Base-by-base conservation (phyloP, 1,140 invertebrate genomes). In the Brachionus rubens region DNA sequence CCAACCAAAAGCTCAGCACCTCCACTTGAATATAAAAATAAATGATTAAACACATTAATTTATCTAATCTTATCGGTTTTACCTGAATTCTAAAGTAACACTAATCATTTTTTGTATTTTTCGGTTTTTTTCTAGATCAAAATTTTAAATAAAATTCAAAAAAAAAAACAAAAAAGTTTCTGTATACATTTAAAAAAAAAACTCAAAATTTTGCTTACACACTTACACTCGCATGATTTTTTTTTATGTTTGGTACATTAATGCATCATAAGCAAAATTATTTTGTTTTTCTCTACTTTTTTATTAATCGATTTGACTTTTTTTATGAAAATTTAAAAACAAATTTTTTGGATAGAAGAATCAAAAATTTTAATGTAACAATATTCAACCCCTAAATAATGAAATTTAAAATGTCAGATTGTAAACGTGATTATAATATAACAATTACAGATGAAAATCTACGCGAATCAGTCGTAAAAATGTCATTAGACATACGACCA, bases 1-100 rank as follows among this genome's bases (percentile, higher is more conserved):
- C 90, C 89, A 83, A 95, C 92, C 1, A 95, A 82, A 0, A 93
- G 82, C 82, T 96, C 92, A 3, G 92, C 91, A 7, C 93, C 93
- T 52, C 93, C 93, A 76, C 91, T 91, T 79, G 85, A 88, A 48
- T 50, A 50, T 28, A 43, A 43, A 65, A 65, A 65, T 14, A 43
- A 65, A 14, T 65, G 12, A 19, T 21, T 7, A 4, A 9, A 21
- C 6, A 26, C 41, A 21, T 33, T 65, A 43, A 12, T 65, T 65
- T 65, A 65, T 65, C 59, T 65, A 65, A 65, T 65, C 40, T 5
- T 9, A 36, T 5, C 9, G 9, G 33, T 46, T 46, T 46, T 65
- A 65, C 59, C 59, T 43, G 24, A 65, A 65, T 43, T 65, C 59
- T 14, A 65, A 24, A 14, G 36, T 65, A 14, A 65, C 19, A 65